Evolutionary conservation across 2,113 vertebrate species (phyloP).

Genomic region (Nothobranchius furzeri): DNA sequence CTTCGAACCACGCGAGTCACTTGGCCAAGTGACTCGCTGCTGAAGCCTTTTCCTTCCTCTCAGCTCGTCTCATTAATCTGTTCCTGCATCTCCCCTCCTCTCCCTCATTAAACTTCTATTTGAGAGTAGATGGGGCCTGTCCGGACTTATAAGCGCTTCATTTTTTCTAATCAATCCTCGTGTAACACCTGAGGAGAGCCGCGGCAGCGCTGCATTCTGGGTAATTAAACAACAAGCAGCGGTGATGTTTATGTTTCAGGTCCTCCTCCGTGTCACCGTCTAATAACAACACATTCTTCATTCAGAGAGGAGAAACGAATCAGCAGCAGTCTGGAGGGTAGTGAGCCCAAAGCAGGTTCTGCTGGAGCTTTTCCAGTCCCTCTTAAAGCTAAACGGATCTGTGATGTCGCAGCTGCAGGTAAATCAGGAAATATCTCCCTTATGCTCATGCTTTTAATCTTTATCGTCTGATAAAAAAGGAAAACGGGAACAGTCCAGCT

Average conservation of each 20-base stretch:
- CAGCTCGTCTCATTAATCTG: constrained; percentile 35
- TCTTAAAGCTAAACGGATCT: too few species aligned
- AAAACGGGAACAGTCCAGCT: too few species aligned
- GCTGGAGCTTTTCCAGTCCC: too few species aligned
- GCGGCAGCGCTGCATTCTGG: constrained; percentile 11
- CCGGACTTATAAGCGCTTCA: constrained; percentile 38
- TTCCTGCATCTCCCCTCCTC: constrained; percentile 7
- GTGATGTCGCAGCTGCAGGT: too few species aligned
- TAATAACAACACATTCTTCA: too few species aligned
- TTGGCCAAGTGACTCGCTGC: background rate
- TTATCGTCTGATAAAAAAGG: too few species aligned
- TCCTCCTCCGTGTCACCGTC: constrained; percentile 28
- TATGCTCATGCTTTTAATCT: too few species aligned
- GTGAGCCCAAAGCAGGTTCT: too few species aligned
- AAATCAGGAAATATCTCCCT: too few species aligned
- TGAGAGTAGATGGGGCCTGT: constrained; percentile 30
- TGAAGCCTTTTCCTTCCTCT: background rate
- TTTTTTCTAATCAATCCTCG: constrained; percentile 42
- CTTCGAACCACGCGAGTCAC: background rate
- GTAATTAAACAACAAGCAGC: constrained; percentile 41
- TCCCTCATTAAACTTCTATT: constrained; percentile 50
- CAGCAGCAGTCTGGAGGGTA: too few species aligned
- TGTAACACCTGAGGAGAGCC: constrained; percentile 7
- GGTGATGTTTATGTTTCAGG: constrained; percentile 27
- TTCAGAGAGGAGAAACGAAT: too few species aligned